Evolutionary conservation across 2,113 vertebrate genomes (phyloP).

Genomic region (Muntiacus reevesi): DNA sequence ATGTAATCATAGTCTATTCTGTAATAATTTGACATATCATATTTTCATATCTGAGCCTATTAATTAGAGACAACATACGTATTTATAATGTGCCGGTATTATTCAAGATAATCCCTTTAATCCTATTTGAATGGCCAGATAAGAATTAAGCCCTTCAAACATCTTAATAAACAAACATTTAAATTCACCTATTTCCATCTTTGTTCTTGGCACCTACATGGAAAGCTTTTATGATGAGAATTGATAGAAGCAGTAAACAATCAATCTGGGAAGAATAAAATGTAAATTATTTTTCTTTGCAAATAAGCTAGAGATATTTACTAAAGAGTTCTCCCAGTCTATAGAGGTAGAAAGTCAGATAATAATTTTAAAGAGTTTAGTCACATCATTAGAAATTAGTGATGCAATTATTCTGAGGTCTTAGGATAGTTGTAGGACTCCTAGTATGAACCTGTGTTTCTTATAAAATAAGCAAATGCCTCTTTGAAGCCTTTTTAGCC

Average conservation of each 20-base stretch:
- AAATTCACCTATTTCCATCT: conserved; percentile 75
- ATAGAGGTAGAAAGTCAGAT: background rate
- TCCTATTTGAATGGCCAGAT: conserved; percentile 79
- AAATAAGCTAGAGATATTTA: conserved; percentile 36
- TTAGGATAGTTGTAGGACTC: background rate
- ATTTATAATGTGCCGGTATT: conserved; percentile 80
- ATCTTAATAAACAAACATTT: conserved; percentile 80
- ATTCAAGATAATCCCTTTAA: conserved; percentile 83
- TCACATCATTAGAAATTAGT: conserved; percentile 45
- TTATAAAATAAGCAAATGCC: background rate
- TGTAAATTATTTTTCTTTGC: conserved; percentile 34
- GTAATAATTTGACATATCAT: conserved; percentile 80
- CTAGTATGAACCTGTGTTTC: background rate
- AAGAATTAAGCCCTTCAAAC: conserved; percentile 80
- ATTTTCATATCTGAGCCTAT: conserved; percentile 80
- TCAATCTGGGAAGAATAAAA: conserved; percentile 44
- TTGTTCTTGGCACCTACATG: conserved; percentile 73
- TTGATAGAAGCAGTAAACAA: conserved; percentile 59
- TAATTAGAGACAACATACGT: conserved; percentile 80
- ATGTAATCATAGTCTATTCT: conserved; percentile 77
- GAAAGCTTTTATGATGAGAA: conserved; percentile 63
- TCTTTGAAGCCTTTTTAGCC: conserved; percentile 5
- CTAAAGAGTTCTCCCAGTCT: background rate
- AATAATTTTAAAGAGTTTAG: conserved; percentile 14
- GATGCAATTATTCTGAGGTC: background rate